Conservation (phyloP, 1,140 invertebrate genomes). For the Lanistes nyassanus region DNA sequence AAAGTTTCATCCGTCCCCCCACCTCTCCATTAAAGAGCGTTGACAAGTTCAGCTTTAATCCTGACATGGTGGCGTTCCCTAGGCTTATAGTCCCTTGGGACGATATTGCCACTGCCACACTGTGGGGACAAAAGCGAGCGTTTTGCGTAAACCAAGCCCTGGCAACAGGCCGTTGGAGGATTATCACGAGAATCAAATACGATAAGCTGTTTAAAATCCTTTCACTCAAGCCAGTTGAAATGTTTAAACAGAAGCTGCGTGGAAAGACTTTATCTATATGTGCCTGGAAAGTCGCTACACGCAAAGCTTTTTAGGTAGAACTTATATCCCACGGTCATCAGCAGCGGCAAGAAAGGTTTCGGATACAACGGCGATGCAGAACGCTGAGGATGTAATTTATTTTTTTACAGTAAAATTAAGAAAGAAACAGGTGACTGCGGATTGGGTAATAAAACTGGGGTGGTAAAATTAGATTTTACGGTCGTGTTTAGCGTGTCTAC, state of each 20-base stretch:
- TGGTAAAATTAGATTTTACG: not conserved
- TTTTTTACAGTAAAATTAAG: not conserved
- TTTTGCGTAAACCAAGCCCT: not conserved
- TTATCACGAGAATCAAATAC: not conserved
- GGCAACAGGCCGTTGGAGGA: not conserved
- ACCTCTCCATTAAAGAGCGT: not conserved
- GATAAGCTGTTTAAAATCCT: not conserved
- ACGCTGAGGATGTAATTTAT: not conserved
- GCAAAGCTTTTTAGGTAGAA: not conserved
- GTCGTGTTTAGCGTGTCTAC: not conserved
- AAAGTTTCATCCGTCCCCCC: slow-evolving; percentile 8
- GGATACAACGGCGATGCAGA: not conserved
- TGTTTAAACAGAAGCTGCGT: not conserved
- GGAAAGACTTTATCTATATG: not conserved
- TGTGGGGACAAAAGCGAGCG: not conserved
- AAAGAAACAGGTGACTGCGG: not conserved
- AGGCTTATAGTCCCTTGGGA: slow-evolving; percentile 3
- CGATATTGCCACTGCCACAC: slow-evolving; percentile 11
- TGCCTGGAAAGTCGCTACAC: not conserved
- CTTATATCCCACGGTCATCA: not conserved
- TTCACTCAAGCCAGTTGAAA: not conserved
- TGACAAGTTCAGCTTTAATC: slow-evolving; percentile 11
- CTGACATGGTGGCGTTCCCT: slow-evolving; percentile 4
- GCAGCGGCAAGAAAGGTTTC: not conserved
- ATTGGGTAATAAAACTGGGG: not conserved